Evolutionary conservation across 2,797 vertebrate genomes (phyloP), one percentile per base, ranked within the genome.

Genomic region (Enoplosus armatus): DNA sequence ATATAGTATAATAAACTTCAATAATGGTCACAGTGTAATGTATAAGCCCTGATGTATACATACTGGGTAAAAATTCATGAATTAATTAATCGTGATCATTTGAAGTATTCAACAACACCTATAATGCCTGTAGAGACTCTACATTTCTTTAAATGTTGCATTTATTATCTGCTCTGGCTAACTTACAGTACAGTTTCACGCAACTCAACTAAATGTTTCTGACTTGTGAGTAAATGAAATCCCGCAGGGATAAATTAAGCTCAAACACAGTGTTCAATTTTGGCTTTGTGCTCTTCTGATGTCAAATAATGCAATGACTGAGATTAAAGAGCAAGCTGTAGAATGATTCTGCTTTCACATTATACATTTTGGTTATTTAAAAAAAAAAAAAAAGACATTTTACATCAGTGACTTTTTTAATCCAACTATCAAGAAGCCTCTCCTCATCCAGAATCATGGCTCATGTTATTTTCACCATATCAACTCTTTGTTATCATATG

Each of bases 221-320:
- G 24, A 61, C 27, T 64, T 18, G 18, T 75, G 24, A 66, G 43
- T 41, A 63, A 75, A 79, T 55, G 4, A 72, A 77, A 63, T 68
- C 39, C 45, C 71, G 37, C 26, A 53, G 45, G 18, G 29, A 77
- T 18, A 37, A 73, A 78, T 65, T 24, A 68, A 53, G 11, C 45
- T 68, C 9, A 51, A 24, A 51, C 48, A 24, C 39, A 39, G 24
- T 29, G 24, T 78, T 72, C 73, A 31, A 43, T 47, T 51, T 29
- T 9, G 11, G 29, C 69, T 59, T 22, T 41, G 41, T 33, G 60
- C n/a, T 56, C 41, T 27, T 65, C 41, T 66, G 39, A 78, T 69
- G 26, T 41, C 39, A 39, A 37, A 55, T 8, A n/a, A 53, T n/a
- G 20, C 54, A 72, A 18, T 5, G 43, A 53, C 51, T 53, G 22